phyloP scores from a whole-genome alignment of 2,113 vertebrate species.

The Indicator maculatus region DNA sequence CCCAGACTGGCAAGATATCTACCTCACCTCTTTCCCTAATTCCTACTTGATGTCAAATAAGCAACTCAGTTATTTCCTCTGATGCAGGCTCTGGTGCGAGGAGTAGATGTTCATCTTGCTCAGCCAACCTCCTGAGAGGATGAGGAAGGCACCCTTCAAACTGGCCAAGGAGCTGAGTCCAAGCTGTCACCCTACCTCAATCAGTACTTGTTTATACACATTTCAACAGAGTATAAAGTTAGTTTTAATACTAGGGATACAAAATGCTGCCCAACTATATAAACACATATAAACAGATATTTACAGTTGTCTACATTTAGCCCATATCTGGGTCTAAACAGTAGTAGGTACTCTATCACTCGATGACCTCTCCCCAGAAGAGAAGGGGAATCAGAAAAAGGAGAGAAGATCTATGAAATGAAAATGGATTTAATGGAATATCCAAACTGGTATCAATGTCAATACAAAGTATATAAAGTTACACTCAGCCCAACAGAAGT shows the following conservation, averaged over 20 bases:
- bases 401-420: too few relatives aligned
- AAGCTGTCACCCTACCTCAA: not conserved
- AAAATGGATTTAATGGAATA: too few relatives aligned
- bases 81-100: accelerated
- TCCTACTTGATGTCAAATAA: not conserved
- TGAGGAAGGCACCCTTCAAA: not conserved
- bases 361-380: too few relatives aligned
- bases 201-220: not conserved
- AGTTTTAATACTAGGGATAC: not conserved
- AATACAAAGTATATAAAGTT: too few relatives aligned
- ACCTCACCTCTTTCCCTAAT: not conserved
- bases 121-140: not conserved
- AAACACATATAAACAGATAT: not conserved
- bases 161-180: not conserved
- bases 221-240: not conserved
- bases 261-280: not conserved
- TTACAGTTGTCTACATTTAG: not conserved
- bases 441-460: too few relatives aligned
- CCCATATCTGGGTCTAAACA: too few relatives aligned
- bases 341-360: too few relatives aligned
- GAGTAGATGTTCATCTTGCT: not conserved
- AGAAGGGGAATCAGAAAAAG: too few relatives aligned
- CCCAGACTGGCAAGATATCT: not conserved
- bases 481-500: too few relatives aligned
- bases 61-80: not conserved